phyloP scores from a whole-genome alignment of 2,113 vertebrate species.

The Onychorhynchus coronatus region DNA sequence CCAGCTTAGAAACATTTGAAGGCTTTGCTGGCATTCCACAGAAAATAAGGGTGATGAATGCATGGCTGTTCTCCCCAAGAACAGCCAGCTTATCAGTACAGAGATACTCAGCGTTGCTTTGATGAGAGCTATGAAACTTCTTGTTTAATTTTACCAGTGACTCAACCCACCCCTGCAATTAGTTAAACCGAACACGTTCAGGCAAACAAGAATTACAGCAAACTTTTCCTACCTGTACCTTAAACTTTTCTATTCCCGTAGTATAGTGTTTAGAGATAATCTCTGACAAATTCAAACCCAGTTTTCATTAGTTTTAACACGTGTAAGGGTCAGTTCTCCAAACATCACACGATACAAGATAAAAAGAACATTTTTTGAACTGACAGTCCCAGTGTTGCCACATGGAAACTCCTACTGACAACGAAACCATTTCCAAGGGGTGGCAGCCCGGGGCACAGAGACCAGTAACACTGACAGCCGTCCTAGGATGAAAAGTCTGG shows the following conservation, averaged over 20 bases:
- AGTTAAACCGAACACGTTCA: background rate
- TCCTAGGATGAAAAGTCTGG: background rate
- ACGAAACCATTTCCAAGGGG: background rate
- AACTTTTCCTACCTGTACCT: background rate
- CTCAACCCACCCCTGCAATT: background rate
- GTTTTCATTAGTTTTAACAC: background rate
- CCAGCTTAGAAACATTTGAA: background rate
- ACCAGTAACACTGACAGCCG: background rate
- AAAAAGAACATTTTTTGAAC: background rate
- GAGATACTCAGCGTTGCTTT: background rate
- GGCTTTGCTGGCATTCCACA: background rate
- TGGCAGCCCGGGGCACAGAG: background rate
- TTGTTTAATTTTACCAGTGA: background rate
- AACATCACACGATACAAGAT: background rate
- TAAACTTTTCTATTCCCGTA: background rate
- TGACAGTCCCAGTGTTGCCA: background rate
- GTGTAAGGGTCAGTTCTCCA: background rate
- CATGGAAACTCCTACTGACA: background rate
- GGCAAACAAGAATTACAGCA: background rate
- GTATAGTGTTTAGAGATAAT: background rate
- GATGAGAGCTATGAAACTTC: background rate
- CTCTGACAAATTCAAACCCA: background rate
- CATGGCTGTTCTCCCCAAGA: background rate
- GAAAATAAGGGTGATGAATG: background rate
- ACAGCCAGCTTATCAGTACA: background rate